Conservation (phyloP, 2,797 vertebrate species). For the Hypotaenidia okinawae region DNA sequence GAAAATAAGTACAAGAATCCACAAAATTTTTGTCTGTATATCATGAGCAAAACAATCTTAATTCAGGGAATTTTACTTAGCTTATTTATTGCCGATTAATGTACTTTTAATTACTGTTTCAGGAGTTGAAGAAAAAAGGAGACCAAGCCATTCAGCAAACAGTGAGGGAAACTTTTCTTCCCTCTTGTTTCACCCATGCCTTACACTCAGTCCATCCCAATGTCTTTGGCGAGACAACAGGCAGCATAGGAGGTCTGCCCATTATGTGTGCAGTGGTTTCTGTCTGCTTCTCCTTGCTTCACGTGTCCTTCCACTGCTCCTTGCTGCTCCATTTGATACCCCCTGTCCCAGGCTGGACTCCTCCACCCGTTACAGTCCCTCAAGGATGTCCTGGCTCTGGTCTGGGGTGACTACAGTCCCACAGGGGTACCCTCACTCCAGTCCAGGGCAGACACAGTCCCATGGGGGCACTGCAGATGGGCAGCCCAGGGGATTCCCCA, state of each 20-base stretch:
- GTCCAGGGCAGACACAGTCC: fast-evolving
- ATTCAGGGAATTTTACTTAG: background rate
- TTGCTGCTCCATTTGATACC: fast-evolving
- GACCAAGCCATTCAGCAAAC: background rate
- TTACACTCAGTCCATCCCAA: background rate
- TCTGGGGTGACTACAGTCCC: background rate
- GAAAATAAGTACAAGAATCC: background rate
- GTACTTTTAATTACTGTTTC: background rate
- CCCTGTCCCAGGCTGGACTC: background rate
- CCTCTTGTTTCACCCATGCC: background rate
- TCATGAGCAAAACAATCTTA: background rate
- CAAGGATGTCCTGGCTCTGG: background rate
- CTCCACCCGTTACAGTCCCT: background rate
- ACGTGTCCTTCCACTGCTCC: background rate
- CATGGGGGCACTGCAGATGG: background rate
- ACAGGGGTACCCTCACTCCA: no score
- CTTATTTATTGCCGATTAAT: background rate
- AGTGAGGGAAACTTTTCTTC: background rate
- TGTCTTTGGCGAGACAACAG: fast-evolving
- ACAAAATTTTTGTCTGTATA: background rate
- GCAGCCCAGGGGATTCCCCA: background rate
- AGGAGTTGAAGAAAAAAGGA: background rate
- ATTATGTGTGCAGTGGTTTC: fast-evolving
- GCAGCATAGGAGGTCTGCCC: background rate
- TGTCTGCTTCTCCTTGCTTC: background rate